Evolutionary conservation across 2,113 vertebrate genomes (phyloP).

Genomic region (Geococcyx californianus): DNA sequence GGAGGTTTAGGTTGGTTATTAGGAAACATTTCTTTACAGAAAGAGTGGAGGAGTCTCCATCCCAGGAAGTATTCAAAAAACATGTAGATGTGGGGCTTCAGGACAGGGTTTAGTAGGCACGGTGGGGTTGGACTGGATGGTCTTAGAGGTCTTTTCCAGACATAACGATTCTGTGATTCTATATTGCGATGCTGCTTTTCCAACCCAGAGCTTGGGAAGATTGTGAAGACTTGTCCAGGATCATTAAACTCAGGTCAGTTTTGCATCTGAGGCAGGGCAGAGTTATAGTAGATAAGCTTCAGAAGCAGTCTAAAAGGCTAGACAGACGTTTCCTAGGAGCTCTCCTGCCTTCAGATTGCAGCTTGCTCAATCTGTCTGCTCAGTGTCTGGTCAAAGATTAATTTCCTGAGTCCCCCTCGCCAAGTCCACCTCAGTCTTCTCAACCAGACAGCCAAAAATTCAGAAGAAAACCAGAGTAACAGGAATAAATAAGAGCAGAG

Average conservation of each 20-base stretch:
- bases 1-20: too few species aligned
- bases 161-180: neutral
- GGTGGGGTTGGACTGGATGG: too few species aligned
- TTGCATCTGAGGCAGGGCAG: accelerated
- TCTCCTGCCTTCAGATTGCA: neutral
- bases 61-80: too few species aligned
- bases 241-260: neutral
- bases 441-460: neutral
- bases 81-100: too few species aligned
- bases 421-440: neutral
- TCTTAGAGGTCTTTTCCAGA: too few species aligned
- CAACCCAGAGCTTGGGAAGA: neutral
- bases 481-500: neutral
- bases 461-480: neutral
- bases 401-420: neutral
- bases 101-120: too few species aligned
- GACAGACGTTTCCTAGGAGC: neutral
- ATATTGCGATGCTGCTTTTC: accelerated
- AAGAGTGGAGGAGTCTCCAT: too few species aligned
- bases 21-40: too few species aligned
- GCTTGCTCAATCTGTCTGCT: neutral
- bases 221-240: neutral
- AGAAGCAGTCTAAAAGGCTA: neutral
- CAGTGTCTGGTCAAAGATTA: neutral
- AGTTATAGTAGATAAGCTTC: neutral